Conservation (phyloP, 1,140 invertebrate genomes). For the Brachionus paranguensis region DNA sequence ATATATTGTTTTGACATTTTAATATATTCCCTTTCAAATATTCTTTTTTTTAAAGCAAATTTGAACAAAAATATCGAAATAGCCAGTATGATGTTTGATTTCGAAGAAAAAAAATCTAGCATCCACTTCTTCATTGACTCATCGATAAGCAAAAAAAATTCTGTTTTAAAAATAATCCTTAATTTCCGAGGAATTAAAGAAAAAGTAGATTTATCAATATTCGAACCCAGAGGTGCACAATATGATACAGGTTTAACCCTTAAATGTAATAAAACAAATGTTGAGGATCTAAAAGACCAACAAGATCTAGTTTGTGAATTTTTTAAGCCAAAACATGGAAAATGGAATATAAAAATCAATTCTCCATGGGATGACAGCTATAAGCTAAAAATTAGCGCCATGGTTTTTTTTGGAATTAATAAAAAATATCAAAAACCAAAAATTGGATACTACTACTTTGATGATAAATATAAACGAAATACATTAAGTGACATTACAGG, state of each 20-base stretch:
- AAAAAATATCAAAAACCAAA: not conserved
- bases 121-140: not conserved
- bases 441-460: not conserved
- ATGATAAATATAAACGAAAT: not conserved
- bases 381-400: not conserved
- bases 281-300: not conserved
- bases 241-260: not conserved
- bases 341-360: not conserved
- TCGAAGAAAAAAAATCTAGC: not conserved
- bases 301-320: constrained; percentile 2
- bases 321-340: not conserved
- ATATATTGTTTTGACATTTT: too few relatives aligned
- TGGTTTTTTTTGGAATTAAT: not conserved
- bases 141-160: not conserved
- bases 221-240: not conserved
- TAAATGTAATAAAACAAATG: not conserved
- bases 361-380: not conserved
- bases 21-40: not conserved
- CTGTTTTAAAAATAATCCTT: not conserved
- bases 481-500: not conserved
- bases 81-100: not conserved
- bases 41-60: not conserved
- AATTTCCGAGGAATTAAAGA: not conserved
- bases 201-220: not conserved
- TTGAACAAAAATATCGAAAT: not conserved